phyloP scores from a whole-genome alignment of 2,113 vertebrate species.

The Ciconia maguari region DNA sequence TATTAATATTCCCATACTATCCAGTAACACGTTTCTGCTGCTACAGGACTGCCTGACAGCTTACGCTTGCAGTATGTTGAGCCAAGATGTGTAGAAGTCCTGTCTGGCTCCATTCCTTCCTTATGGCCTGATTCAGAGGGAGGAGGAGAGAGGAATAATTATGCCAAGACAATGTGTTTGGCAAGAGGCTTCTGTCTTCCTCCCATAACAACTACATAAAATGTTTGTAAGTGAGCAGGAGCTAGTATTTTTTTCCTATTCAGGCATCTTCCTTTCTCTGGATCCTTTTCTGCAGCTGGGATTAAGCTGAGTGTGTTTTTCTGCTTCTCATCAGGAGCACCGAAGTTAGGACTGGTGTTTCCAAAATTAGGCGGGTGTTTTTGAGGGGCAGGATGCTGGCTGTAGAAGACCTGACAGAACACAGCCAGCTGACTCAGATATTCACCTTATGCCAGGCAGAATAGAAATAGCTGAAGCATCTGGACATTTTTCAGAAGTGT shows the following conservation, averaged over 20 bases:
- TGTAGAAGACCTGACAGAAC: conserved; percentile 3
- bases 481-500: conserved; percentile 37
- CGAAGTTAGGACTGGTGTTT: not conserved
- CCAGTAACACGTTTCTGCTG: not conserved
- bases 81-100: conserved; percentile 51
- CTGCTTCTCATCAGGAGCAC: conserved; percentile 26
- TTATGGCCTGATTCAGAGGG: conserved; percentile 44
- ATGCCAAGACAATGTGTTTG: conserved; percentile 20
- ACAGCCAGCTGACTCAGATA: conserved; percentile 41
- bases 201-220: not conserved
- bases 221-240: conserved; percentile 4
- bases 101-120: conserved; percentile 42
- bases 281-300: not conserved
- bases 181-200: conserved; percentile 24
- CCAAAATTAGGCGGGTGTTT: conserved; percentile 52
- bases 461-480: conserved; percentile 59
- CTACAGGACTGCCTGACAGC: conserved; percentile 27
- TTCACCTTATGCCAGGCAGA: conserved; percentile 35
- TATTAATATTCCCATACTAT: conserved; percentile 42
- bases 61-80: not conserved
- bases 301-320: conserved; percentile 10
- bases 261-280: not conserved
- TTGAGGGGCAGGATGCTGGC: not conserved
- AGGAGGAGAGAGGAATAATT: conserved; percentile 14
- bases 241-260: not conserved